Percentiles rank a stretch among this genome's conserved stretches.
Evolutionary conservation across 2,888 invertebrate species (phyloP).

Genomic region (Tinea pellionella): DNA sequence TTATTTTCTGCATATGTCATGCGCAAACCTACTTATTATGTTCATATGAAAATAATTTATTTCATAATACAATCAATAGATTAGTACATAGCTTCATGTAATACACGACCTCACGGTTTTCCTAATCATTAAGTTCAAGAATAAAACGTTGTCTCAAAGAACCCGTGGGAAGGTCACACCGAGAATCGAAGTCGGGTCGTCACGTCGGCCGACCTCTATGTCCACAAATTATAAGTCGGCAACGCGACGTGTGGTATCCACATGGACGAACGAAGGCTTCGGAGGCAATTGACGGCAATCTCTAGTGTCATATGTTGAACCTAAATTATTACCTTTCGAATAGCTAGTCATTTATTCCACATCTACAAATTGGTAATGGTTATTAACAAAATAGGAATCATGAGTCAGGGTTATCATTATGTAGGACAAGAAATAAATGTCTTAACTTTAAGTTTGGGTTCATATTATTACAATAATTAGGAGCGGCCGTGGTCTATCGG

Average conservation of each 20-base stretch:
- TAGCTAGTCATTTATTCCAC: background rate
- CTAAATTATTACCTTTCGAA: background rate
- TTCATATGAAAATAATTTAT: background rate
- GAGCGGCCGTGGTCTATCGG: too few species aligned
- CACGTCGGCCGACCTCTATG: constrained; percentile 26
- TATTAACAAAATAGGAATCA: too few species aligned
- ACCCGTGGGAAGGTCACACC: constrained; percentile 29
- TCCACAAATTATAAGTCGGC: constrained; percentile 19
- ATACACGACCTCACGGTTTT: background rate
- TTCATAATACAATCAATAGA: background rate
- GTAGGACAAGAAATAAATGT: too few species aligned
- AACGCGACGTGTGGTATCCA: constrained; percentile 16
- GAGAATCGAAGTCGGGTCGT: constrained; percentile 25
- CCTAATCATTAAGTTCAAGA: constrained; percentile 7
- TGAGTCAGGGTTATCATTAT: too few species aligned
- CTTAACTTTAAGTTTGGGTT: too few species aligned
- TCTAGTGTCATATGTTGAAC: constrained; percentile 7
- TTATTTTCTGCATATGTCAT: background rate
- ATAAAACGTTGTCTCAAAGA: constrained; percentile 3
- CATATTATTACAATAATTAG: too few species aligned
- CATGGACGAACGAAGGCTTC: background rate
- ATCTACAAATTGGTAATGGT: background rate
- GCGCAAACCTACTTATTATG: background rate
- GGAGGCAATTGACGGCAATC: constrained; percentile 13
- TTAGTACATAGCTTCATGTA: background rate